These are phyloP conservation scores for Neodon shergylaensis DNA, from an alignment of 2,113 vertebrate species.

Conservation along the genomic window DNA sequence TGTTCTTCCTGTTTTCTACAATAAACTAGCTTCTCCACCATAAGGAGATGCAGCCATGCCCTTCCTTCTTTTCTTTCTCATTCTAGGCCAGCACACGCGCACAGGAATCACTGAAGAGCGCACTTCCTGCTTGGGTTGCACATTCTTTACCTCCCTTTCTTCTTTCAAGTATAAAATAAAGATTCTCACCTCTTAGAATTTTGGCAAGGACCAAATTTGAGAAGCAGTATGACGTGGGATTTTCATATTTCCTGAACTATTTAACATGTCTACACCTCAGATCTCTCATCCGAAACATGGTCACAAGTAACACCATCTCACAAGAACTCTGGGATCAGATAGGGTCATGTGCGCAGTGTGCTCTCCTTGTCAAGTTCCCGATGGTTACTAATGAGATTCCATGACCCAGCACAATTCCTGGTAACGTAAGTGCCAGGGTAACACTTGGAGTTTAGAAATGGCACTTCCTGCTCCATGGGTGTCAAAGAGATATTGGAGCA, in stretches of 20 bases:
- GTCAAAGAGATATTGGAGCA: not conserved
- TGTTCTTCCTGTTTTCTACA: not conserved
- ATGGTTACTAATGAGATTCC: not conserved
- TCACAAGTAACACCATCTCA: not conserved
- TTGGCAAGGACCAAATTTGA: not conserved
- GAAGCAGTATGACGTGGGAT: not conserved
- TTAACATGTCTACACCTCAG: not conserved
- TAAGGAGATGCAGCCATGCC: too few relatives aligned
- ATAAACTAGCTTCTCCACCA: not conserved
- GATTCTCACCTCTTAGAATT: slow-evolving; percentile 7
- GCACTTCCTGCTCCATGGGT: not conserved
- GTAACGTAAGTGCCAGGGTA: not conserved
- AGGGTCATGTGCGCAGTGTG: not conserved
- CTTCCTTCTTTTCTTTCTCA: not conserved
- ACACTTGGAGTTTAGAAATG: not conserved
- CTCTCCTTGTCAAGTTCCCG: not conserved
- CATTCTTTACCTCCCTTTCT: not conserved
- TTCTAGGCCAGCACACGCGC: not conserved
- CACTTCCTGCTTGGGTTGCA: not conserved
- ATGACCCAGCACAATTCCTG: not conserved
- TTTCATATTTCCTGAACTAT: not conserved
- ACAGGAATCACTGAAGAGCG: not conserved
- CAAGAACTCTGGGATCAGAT: not conserved
- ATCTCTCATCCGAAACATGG: slow-evolving; percentile 12
- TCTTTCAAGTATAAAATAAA: slow-evolving; percentile 21